Base-by-base conservation (phyloP, 2,888 invertebrate species). In the Thymelicus sylvestris region DNA sequence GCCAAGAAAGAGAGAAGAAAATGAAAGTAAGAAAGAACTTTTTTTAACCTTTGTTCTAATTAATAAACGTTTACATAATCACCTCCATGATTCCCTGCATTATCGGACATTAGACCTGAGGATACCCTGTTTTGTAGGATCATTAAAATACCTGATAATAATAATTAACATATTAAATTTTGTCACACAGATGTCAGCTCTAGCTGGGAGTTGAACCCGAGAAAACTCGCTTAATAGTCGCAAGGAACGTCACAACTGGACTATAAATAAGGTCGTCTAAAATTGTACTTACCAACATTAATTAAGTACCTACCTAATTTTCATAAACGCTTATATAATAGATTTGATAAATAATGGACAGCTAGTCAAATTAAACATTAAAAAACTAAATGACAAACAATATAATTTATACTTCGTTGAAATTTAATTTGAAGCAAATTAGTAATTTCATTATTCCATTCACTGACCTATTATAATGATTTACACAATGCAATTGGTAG, bases 401-500 rank as follows among this genome's bases (percentile, higher is more conserved):
- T 24, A 12, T 24, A 24, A 55, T 55, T 55, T 55, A 55, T 1
- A 55, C 55, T 55, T 55, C 52, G 55, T 24, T 31, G 24, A 55
- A 55, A 55, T 55, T 55, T 55, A 55, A 55, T 55, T 55, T 55
- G 55, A 24, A 55, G 19, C 55, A 55, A 55, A 55, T 55, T 55
- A 55, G 55, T 55, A 55, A 55, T 55, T 55, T 55, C 12, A 55
- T 55, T 55, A 55, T 67, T 50, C 19, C 48, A 15, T 60, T 60
- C 66, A 57, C 55, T 15, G 8, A 31, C 47, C 19, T 31, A 38
- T 38, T 38, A 57, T 38, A 57, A 55, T 55, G 24, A 39, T 39
- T 39, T 52, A 31, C 31, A 63, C 55, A 57, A 44, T n/a, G 47
- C 8, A 63, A 52, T 38, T 47, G 44, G 52, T 47, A 68, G 44